Percentiles rank a stretch among this genome's conserved stretches.
Conservation (phyloP, 2,113 vertebrate species). For the Ginglymostoma cirratum region DNA sequence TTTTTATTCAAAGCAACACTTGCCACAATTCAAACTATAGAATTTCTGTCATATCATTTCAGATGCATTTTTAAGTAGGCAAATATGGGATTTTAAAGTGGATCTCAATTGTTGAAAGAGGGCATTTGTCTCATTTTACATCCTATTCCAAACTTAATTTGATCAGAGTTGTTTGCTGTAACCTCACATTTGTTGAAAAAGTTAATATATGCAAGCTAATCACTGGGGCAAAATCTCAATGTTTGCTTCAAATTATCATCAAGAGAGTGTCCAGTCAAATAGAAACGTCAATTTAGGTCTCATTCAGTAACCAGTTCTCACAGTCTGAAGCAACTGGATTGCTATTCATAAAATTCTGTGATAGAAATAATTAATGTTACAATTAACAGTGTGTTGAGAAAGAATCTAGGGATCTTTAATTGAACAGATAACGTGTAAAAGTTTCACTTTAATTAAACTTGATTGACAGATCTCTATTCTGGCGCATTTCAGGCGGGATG, state of each 20-base stretch:
- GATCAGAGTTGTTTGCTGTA: not conserved
- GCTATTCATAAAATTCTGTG: not conserved
- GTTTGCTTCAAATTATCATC: not conserved
- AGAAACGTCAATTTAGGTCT: not conserved
- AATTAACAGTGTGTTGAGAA: not conserved
- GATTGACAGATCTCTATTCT: not conserved
- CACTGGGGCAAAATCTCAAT: not conserved
- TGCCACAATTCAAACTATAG: not conserved
- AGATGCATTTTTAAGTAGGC: not conserved
- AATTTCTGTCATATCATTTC: not conserved
- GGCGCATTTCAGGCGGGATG: not conserved
- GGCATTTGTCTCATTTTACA: not conserved
- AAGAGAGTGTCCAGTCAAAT: not conserved
- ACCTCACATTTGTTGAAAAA: not conserved
- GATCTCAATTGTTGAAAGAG: not conserved
- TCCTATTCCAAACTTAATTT: not conserved
- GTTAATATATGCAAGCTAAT: not conserved
- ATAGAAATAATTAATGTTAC: constrained; percentile 18
- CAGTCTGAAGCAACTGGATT: not conserved
- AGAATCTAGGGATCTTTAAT: not conserved
- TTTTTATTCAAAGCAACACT: not conserved
- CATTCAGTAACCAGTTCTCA: not conserved
- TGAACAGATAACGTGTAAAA: not conserved
- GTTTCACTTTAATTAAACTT: not conserved
- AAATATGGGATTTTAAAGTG: not conserved